Evolutionary conservation across 2,113 vertebrate genomes (phyloP).

Genomic region (Opisthocomus hoazin): DNA sequence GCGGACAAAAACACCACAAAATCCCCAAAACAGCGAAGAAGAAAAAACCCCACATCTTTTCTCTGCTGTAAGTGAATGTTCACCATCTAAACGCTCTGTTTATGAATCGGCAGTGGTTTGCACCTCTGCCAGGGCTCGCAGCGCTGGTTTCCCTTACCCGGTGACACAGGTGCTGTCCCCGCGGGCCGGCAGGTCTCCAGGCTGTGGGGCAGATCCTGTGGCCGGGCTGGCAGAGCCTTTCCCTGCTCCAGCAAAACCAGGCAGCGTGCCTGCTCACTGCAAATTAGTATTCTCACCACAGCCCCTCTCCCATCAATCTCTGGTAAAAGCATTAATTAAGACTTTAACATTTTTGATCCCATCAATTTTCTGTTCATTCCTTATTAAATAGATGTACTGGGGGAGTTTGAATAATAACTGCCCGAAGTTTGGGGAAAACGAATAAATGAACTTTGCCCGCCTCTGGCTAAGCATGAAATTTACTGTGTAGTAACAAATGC

Average conservation of each 20-base stretch:
- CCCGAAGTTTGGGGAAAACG: conserved; percentile 28
- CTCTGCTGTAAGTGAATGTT: neutral
- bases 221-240: neutral
- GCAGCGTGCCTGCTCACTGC: neutral
- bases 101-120: conserved; percentile 15
- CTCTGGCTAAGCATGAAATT: conserved; percentile 55
- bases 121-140: neutral
- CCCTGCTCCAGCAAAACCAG: neutral
- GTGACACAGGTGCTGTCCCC: neutral
- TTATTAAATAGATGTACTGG: conserved; percentile 41
- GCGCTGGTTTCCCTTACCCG: neutral
- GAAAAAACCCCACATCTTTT: neutral
- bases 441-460: conserved; percentile 54
- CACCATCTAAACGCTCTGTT: neutral
- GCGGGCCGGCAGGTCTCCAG: neutral
- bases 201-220: neutral
- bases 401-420: conserved; percentile 1
- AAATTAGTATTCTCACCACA: conserved; percentile 47
- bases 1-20: neutral
- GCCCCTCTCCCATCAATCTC: neutral
- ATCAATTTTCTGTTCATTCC: conserved; percentile 57
- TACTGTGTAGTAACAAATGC: conserved; percentile 21
- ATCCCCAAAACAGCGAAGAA: neutral
- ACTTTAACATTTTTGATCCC: conserved; percentile 61
- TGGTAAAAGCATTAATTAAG: conserved; percentile 65